These are phyloP conservation scores for Hyperoplus lanceolatus DNA, from an alignment of 2,797 vertebrate species.

Conservation along the genomic window DNA sequence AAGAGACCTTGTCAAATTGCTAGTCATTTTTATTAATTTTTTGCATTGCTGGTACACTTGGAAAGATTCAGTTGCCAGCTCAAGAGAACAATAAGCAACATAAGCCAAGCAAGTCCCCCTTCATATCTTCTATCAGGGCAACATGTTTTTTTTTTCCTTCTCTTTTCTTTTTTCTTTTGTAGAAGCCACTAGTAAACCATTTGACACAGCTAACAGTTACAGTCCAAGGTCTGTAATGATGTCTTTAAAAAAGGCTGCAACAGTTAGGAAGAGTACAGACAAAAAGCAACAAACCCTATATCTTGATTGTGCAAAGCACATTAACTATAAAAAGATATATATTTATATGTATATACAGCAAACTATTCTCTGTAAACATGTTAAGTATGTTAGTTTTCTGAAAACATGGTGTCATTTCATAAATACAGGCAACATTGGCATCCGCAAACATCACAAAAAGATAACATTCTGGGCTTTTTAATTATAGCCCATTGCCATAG, in stretches of 20 bases:
- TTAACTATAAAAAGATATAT: constrained; percentile 94
- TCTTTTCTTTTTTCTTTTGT: constrained; percentile 66
- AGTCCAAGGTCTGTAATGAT: constrained; percentile 90
- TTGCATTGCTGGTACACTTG: constrained; percentile 91
- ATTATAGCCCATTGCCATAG: constrained; percentile 89
- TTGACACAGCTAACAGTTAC: constrained; percentile 92
- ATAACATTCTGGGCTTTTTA: constrained; percentile 90
- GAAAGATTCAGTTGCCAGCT: constrained; percentile 88
- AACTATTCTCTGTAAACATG: constrained; percentile 98
- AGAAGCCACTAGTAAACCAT: constrained; percentile 92
- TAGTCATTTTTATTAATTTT: constrained; percentile 85
- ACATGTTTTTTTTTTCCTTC: constrained; percentile 63
- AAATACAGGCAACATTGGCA: constrained; percentile 98
- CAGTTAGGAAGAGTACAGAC: constrained; percentile 90
- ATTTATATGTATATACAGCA: constrained; percentile 96
- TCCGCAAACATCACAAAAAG: constrained; percentile 93
- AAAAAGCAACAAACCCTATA: constrained; percentile 89
- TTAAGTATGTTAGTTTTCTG: constrained; percentile 94
- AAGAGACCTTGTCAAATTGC: constrained; percentile 65
- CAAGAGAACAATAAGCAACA: constrained; percentile 88
- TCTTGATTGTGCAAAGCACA: constrained; percentile 93
- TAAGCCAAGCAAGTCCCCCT: constrained; percentile 85
- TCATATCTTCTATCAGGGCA: constrained; percentile 80
- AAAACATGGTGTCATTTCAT: constrained; percentile 93
- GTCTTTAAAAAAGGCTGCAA: constrained; percentile 89